Percentiles rank a stretch among this genome's conserved stretches.
Evolutionary conservation across 2,113 vertebrate genomes (phyloP).

Genomic region (Rhynchomys soricoides): DNA sequence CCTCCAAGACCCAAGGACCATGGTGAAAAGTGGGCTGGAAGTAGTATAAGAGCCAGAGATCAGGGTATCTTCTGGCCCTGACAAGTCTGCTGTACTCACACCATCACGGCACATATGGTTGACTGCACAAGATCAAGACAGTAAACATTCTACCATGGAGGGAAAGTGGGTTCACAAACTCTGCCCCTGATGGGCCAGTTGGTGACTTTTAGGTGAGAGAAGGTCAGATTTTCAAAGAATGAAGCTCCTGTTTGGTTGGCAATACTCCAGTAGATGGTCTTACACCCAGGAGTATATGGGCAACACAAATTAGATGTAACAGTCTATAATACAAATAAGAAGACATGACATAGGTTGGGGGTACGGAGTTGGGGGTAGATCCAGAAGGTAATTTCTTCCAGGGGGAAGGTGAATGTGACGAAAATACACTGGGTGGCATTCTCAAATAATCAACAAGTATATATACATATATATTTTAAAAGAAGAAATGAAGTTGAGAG

Average conservation of each 20-base stretch:
- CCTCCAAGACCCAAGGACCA: neutral
- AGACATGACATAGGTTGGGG: neutral
- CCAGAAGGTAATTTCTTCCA: neutral
- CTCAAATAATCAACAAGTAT: neutral
- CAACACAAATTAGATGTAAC: neutral
- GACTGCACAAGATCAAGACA: neutral
- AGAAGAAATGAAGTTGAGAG: neutral
- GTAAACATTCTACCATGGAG: neutral
- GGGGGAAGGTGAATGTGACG: neutral
- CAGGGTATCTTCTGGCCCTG: neutral
- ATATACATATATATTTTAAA: neutral
- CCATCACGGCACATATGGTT: neutral
- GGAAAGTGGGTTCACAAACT: neutral
- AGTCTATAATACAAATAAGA: neutral
- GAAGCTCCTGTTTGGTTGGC: neutral
- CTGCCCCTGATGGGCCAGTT: neutral
- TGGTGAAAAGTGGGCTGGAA: neutral
- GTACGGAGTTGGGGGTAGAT: neutral
- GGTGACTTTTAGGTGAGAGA: neutral
- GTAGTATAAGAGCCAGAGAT: neutral
- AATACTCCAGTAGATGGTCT: neutral
- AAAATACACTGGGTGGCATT: neutral
- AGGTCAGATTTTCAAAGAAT: neutral
- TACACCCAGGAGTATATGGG: neutral
- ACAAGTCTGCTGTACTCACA: neutral